Conservation (phyloP, 2,888 invertebrate genomes). For the Drosophila birchii region DNA sequence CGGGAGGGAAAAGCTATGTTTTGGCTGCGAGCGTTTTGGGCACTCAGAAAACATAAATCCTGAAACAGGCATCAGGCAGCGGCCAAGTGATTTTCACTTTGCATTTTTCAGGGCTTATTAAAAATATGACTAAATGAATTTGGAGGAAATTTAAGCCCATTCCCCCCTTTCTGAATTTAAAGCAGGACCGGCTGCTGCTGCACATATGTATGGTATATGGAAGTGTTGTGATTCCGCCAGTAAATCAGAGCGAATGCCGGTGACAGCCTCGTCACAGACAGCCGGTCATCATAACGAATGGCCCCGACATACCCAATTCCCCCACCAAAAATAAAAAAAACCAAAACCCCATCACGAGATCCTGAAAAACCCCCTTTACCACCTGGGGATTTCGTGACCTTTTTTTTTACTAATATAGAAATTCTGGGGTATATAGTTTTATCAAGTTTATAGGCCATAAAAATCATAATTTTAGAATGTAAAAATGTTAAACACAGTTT, state of each 20-base stretch:
- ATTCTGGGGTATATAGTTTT: neutral
- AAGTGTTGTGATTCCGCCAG: conserved; percentile 41
- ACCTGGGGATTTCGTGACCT: conserved; percentile 16
- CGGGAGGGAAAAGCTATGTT: neutral
- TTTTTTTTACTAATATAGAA: neutral
- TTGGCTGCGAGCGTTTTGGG: conserved; percentile 64
- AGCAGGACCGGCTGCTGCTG: conserved; percentile 4
- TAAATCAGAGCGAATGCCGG: conserved; percentile 77
- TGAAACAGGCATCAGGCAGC: conserved; percentile 4
- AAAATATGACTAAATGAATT: conserved; percentile 69
- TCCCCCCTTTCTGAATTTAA: conserved; percentile 10
- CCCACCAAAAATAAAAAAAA: neutral
- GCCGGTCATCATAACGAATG: conserved; percentile 73
- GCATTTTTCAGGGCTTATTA: conserved; percentile 56
- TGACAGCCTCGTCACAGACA: conserved; percentile 76
- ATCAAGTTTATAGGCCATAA: neutral
- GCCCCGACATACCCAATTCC: conserved; percentile 7
- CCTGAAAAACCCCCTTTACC: neutral
- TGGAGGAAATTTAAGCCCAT: conserved; percentile 9
- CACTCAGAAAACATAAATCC: conserved; percentile 52
- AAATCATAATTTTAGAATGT: neutral
- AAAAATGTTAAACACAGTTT: too few species aligned
- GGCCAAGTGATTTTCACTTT: conserved; percentile 53
- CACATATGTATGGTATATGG: neutral
- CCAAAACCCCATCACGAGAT: neutral